Base-by-base conservation (phyloP, 1,140 invertebrate species). In the Dendroctonus ponderosae region DNA sequence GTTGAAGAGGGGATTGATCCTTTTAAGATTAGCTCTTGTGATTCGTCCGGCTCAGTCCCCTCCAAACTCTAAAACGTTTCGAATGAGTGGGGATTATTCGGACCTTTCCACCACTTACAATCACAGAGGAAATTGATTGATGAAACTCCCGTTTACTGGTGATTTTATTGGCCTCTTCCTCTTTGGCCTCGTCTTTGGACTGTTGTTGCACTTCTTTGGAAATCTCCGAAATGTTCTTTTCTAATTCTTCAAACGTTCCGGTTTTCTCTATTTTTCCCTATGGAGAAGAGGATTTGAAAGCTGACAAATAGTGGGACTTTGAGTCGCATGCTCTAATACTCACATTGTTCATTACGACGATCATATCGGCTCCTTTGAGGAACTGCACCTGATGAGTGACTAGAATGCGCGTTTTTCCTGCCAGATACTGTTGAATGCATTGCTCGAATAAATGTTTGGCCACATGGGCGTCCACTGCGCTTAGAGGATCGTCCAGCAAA, bases 371-470 rank as follows among this genome's bases (percentile, higher is more conserved):
- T 76, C 95, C 86, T 0, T 91, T 89, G 67, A 97, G 81, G 76
- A 92, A 95, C 2, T 91, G 91, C 49, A 97, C 91, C 67, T 91
- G 90, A 76, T 97, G 93, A 0, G 94, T 97, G 12, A 96, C 93
- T 52, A 96, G 83, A 14, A 97, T 75, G 65, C 93, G 82, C 0
- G 93, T 94, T 77, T 93, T 94, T 43, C 85, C 83, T 63, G 87
- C 88, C n/a, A 96, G 79, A 11, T 14, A 42, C 8, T 43, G 41
- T 5, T 54, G 26, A 8, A 66, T 43, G 46, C 93, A 88, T 75
- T 95, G 88, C 68, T 97, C 93, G 77, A 98, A 98, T 62, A 98
- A 96, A 76, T 97, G 94, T 80, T 93, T 94, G 9, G 93, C 93
- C 12, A 98, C 96, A 79, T 98, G 94, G 42, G 91, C 88, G 78